A percentile compares a stretch with the other conserved stretches of the same genome.
phyloP scores from a whole-genome alignment of 2,113 vertebrate genomes.

The Callithrix jacchus region DNA sequence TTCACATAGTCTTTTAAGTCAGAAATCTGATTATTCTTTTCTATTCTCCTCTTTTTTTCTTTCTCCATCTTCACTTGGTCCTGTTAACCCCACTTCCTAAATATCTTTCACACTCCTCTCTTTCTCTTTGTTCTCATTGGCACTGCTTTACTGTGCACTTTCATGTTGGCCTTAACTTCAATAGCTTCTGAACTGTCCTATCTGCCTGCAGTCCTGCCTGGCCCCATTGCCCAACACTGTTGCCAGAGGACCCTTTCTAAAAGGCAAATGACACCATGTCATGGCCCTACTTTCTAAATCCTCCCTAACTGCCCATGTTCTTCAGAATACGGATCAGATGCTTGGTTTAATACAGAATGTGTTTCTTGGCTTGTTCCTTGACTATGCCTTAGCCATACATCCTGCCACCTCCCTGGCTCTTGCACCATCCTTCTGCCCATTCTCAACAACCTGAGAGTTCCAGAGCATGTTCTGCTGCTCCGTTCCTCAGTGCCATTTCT shows the following conservation, averaged over 20 bases:
- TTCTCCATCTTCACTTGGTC: not conserved
- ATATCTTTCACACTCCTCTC: not conserved
- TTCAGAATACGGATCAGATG: not conserved
- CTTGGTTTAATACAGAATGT: not conserved
- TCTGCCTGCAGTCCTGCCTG: not conserved
- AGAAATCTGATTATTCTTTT: not conserved
- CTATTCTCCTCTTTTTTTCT: not conserved
- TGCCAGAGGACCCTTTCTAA: not conserved
- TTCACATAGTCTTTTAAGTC: not conserved
- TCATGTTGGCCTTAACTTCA: not conserved
- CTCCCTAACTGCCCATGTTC: not conserved
- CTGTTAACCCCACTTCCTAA: not conserved
- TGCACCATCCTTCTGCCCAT: not conserved
- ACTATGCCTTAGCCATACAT: not conserved
- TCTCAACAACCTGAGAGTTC: not conserved
- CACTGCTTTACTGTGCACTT: not conserved
- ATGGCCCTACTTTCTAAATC: not conserved
- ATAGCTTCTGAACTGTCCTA: not conserved
- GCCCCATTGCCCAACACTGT: not conserved
- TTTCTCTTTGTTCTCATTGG: not conserved
- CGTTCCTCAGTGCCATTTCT: accelerated
- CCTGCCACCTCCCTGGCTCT: accelerated
- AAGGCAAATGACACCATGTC: not conserved
- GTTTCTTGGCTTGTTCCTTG: not conserved
- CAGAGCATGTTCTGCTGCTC: not conserved